A percentile compares a stretch with the other conserved stretches of the same genome.
These are phyloP conservation scores for Dichetophora obliterata DNA, from an alignment of 2,888 invertebrate species.

Conservation along the genomic window DNA sequence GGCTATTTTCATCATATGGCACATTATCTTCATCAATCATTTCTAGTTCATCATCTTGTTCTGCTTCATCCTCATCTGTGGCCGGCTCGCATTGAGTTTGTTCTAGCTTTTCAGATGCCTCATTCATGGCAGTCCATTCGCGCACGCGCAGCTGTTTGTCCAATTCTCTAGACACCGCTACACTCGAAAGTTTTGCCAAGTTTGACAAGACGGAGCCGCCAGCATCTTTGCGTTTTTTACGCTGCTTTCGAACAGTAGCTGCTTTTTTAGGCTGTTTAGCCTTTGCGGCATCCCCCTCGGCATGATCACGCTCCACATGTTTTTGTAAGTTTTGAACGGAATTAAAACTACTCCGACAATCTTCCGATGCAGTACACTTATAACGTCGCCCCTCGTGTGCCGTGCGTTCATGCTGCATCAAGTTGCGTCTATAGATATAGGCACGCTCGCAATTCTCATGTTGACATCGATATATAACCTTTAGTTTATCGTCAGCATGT, in stretches of 20 bases:
- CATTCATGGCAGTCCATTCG: conserved; percentile 49
- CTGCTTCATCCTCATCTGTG: conserved; percentile 20
- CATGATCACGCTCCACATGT: conserved; percentile 56
- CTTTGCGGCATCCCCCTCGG: neutral
- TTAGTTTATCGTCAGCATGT: conserved; percentile 54
- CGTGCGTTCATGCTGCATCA: conserved; percentile 72
- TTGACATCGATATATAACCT: conserved; percentile 59
- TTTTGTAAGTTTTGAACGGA: conserved; percentile 60
- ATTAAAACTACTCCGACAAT: conserved; percentile 59
- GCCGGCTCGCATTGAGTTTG: conserved; percentile 32
- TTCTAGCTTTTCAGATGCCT: conserved; percentile 43
- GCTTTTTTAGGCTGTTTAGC: neutral
- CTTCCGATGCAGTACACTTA: conserved; percentile 66
- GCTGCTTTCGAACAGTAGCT: conserved; percentile 28
- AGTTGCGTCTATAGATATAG: conserved; percentile 73
- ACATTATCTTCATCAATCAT: neutral
- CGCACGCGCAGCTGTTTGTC: conserved; percentile 58
- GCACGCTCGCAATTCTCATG: conserved; percentile 67
- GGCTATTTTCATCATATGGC: neutral
- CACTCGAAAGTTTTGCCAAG: conserved; percentile 57
- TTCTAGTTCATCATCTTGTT: neutral
- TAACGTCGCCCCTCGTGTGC: conserved; percentile 72
- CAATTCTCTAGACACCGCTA: conserved; percentile 55
- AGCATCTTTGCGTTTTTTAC: conserved; percentile 62
- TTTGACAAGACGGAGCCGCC: conserved; percentile 58